These are phyloP conservation scores for Phrynosoma platyrhinos DNA, from an alignment of 2,113 vertebrate species.

Conservation along the genomic window DNA sequence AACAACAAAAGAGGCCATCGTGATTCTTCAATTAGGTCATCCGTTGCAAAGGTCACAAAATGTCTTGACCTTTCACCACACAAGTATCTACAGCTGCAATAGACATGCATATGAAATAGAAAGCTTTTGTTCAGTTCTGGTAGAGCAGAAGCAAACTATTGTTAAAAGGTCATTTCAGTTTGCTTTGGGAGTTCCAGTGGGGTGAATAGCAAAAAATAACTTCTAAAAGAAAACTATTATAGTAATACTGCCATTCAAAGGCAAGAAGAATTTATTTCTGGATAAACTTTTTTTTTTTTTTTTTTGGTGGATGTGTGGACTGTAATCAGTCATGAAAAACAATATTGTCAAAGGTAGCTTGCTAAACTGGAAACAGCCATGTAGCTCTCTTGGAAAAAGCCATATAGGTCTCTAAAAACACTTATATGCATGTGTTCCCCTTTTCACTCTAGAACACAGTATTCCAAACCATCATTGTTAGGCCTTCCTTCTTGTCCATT, in stretches of 20 bases:
- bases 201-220: constrained; percentile 59
- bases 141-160: constrained; percentile 66
- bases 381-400: too few relatives aligned
- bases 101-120: constrained; percentile 58
- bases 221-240: constrained; percentile 49
- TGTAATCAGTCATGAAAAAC: constrained; percentile 8
- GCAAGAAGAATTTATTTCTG: constrained; percentile 48
- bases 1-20: constrained; percentile 15
- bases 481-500: not conserved
- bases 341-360: constrained; percentile 26
- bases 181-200: constrained; percentile 29
- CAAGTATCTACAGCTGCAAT: constrained; percentile 45
- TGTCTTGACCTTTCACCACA: constrained; percentile 51
- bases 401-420: not conserved
- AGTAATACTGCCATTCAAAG: constrained; percentile 54
- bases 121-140: constrained; percentile 60
- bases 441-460: not conserved
- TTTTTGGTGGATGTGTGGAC: not conserved
- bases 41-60: constrained; percentile 42
- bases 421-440: not conserved
- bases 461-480: not conserved
- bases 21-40: constrained; percentile 50
- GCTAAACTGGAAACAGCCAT: not conserved
- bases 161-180: constrained; percentile 60
- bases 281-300: constrained; percentile 1